A percentile compares a stretch with the other conserved stretches of the same genome.
Evolutionary conservation across 2,797 vertebrate genomes (phyloP).

Genomic region (Pteronotus mesoamericanus): DNA sequence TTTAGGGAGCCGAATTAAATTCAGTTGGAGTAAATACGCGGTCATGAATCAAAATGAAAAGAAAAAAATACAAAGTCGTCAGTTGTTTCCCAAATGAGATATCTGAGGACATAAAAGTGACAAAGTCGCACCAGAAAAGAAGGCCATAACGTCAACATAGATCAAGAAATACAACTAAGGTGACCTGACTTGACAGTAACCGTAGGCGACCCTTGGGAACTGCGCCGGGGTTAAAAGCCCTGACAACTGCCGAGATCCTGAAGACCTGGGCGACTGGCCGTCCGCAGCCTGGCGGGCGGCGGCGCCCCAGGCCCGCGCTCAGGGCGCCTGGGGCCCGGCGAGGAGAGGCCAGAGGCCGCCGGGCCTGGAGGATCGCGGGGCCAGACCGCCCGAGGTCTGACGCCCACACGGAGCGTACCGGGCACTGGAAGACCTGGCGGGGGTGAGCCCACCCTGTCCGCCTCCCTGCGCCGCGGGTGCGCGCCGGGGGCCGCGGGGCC

Average conservation of each 20-base stretch:
- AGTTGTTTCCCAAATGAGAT: background rate
- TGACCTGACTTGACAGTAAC: background rate
- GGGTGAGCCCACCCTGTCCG: background rate
- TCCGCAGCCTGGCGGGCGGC: background rate
- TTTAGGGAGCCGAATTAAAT: background rate
- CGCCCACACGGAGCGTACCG: accelerated
- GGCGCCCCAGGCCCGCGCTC: background rate
- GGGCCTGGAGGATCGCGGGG: background rate
- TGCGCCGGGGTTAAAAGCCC: background rate
- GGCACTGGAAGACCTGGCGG: background rate
- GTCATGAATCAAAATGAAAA: background rate
- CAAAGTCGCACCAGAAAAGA: background rate
- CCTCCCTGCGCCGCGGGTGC: accelerated
- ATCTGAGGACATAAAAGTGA: background rate
- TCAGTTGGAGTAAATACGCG: background rate
- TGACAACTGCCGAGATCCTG: background rate
- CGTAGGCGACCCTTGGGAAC: background rate
- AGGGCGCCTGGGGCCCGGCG: background rate
- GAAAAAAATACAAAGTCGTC: background rate
- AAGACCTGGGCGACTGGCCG: background rate
- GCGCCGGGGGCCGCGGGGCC: background rate
- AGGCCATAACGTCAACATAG: background rate
- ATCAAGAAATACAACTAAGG: background rate
- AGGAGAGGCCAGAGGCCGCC: background rate
- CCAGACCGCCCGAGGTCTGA: background rate